phyloP scores from a whole-genome alignment of 2,888 invertebrate species.

The Pollenia angustigena region DNA sequence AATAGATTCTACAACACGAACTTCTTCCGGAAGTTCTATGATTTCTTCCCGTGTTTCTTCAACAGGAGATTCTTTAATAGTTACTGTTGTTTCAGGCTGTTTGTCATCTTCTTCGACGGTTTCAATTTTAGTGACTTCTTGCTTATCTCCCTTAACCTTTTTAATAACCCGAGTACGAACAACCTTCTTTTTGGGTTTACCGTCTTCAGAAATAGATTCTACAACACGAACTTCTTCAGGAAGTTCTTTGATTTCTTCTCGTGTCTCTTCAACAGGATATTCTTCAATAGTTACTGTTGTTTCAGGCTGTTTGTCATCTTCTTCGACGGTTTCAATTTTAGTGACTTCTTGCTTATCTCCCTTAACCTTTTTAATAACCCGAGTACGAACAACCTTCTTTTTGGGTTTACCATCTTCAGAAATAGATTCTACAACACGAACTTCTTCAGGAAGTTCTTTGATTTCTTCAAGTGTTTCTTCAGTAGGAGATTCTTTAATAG shows the following conservation, averaged over 20 bases:
- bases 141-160: slow-evolving; percentile 75
- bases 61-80: slow-evolving; percentile 71
- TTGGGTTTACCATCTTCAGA: slow-evolving; percentile 82
- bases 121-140: slow-evolving; percentile 78
- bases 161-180: slow-evolving; percentile 74
- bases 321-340: slow-evolving; percentile 80
- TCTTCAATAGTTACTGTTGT: slow-evolving; percentile 78
- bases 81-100: slow-evolving; percentile 79
- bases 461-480: slow-evolving; percentile 73
- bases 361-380: slow-evolving; percentile 77
- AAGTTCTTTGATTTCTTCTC: slow-evolving; percentile 79
- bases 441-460: slow-evolving; percentile 79
- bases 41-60: slow-evolving; percentile 73
- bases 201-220: slow-evolving; percentile 80
- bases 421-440: slow-evolving; percentile 84
- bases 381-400: slow-evolving; percentile 81
- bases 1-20: slow-evolving; percentile 80
- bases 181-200: slow-evolving; percentile 79
- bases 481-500: slow-evolving; percentile 78
- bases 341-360: slow-evolving; percentile 77
- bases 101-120: slow-evolving; percentile 79
- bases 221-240: slow-evolving; percentile 70
- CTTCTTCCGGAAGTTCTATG: slow-evolving; percentile 82
- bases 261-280: slow-evolving; percentile 78
- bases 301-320: slow-evolving; percentile 78